Conservation (phyloP, 2,888 invertebrate genomes). For the Himalopsyche japonica region DNA sequence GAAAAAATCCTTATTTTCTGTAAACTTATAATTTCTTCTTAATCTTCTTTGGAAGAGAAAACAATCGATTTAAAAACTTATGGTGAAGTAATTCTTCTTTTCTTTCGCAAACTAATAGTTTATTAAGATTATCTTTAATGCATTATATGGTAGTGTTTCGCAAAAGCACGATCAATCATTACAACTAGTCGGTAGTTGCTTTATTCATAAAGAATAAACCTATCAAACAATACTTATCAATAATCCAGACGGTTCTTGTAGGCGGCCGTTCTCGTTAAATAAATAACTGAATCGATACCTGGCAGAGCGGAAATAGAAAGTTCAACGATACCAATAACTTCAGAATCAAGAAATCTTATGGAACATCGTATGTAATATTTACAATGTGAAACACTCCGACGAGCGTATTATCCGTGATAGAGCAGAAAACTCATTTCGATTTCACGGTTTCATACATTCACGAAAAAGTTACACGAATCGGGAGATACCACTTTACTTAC, state of each 20-base stretch:
- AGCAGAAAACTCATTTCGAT: slow-evolving; percentile 37
- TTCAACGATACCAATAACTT: slow-evolving; percentile 21
- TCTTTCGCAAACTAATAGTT: too few relatives aligned
- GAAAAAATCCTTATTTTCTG: too few relatives aligned
- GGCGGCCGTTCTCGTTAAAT: slow-evolving; percentile 25
- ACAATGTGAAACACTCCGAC: slow-evolving; percentile 8
- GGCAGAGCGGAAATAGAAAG: slow-evolving; percentile 17
- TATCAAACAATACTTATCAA: slow-evolving; percentile 16
- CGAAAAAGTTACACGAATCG: slow-evolving; percentile 3
- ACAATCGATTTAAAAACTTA: too few relatives aligned
- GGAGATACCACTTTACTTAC: neutral
- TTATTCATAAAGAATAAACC: neutral
- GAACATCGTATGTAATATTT: slow-evolving; percentile 10
- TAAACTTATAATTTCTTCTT: too few relatives aligned
- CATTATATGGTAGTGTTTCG: neutral
- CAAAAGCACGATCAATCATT: neutral
- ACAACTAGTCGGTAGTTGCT: neutral
- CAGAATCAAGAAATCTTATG: slow-evolving; percentile 19
- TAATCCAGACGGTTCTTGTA: slow-evolving; percentile 13
- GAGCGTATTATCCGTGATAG: slow-evolving; percentile 16
- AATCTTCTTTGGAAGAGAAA: too few relatives aligned
- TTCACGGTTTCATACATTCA: slow-evolving; percentile 35
- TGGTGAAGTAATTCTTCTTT: too few relatives aligned
- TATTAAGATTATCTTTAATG: too few relatives aligned
- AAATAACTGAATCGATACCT: slow-evolving; percentile 31